phyloP scores from a whole-genome alignment of 2,888 invertebrate species.

The Thera obeliscata region DNA sequence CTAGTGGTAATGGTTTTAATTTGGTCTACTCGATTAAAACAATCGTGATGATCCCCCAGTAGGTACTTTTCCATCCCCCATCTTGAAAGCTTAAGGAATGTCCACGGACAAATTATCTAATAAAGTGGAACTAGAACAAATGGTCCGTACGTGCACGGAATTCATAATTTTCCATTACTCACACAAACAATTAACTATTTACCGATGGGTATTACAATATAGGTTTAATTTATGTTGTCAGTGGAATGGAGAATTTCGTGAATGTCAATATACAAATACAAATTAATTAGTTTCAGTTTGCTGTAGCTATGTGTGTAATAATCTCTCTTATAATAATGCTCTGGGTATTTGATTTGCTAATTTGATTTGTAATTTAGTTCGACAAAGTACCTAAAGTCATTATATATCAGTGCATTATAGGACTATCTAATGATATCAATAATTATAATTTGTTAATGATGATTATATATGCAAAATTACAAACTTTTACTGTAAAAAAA shows the following conservation, averaged over 20 bases:
- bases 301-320: background rate
- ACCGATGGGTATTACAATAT: background rate
- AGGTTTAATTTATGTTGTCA: background rate
- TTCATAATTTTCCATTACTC: conserved; percentile 29
- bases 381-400: too few species aligned
- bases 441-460: too few species aligned
- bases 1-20: background rate
- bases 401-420: too few species aligned
- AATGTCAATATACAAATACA: background rate
- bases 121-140: conserved; percentile 22
- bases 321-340: too few species aligned
- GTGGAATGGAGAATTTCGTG: background rate
- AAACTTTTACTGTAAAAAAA: too few species aligned
- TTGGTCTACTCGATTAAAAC: background rate
- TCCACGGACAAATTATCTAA: conserved; percentile 10
- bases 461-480: too few species aligned
- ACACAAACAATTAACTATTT: background rate
- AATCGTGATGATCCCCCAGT: too few species aligned
- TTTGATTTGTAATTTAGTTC: too few species aligned
- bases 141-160: conserved; percentile 16
- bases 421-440: too few species aligned
- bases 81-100: background rate
- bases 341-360: too few species aligned
- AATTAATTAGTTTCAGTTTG: background rate
- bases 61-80: too few species aligned